A percentile compares a stretch with the other conserved stretches of the same genome.
Evolutionary conservation across 2,888 invertebrate genomes (phyloP).

Genomic region (Cyclophora punctaria): DNA sequence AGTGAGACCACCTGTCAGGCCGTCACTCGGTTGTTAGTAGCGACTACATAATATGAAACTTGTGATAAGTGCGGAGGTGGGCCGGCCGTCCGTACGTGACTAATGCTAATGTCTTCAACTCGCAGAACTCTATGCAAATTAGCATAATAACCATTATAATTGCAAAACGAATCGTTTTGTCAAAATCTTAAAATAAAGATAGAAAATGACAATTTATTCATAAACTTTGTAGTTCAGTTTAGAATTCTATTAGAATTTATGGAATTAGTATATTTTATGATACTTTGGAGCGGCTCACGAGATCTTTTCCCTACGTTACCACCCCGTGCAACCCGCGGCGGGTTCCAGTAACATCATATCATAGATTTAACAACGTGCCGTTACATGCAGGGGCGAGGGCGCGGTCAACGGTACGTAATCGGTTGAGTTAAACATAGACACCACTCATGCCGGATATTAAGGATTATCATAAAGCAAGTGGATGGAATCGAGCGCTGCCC

Average conservation of each 20-base stretch:
- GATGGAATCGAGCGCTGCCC: conserved; percentile 50
- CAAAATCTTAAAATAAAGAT: too few species aligned
- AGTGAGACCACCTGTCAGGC: conserved; percentile 14
- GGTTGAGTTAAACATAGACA: conserved; percentile 52
- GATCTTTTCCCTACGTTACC: too few species aligned
- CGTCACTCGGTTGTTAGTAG: conserved; percentile 12
- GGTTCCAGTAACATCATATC: not conserved
- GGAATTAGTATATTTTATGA: too few species aligned
- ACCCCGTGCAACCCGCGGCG: too few species aligned
- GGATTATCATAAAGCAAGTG: conserved; percentile 73
- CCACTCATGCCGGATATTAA: conserved; percentile 66
- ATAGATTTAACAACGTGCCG: not conserved
- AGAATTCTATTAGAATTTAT: too few species aligned
- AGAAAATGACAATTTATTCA: too few species aligned
- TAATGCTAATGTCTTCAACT: conserved; percentile 30
- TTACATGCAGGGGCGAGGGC: conserved; percentile 20
- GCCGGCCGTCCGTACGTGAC: not conserved
- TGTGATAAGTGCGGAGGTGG: conserved; percentile 7
- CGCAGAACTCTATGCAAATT: conserved; percentile 53
- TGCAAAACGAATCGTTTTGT: not conserved
- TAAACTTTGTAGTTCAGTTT: too few species aligned
- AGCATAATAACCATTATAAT: conserved; percentile 48
- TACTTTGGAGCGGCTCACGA: too few species aligned
- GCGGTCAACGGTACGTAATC: conserved; percentile 38
- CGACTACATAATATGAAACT: conserved; percentile 13